phyloP scores from a whole-genome alignment of 1,140 invertebrate species.

The Calliphora vicina region DNA sequence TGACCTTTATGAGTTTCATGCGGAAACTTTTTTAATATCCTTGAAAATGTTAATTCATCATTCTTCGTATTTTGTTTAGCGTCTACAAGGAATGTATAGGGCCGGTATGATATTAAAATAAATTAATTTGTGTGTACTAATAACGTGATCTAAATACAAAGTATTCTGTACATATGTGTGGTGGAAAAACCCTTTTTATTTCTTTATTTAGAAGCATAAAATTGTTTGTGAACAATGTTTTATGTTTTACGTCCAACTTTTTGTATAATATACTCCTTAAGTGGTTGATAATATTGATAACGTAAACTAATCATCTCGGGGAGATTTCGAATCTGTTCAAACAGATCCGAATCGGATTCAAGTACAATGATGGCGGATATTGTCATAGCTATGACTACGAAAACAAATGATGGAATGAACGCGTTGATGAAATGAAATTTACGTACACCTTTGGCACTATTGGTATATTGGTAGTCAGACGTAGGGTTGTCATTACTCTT shows the following conservation, averaged over 20 bases:
- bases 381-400: constrained; percentile 72
- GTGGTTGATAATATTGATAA: constrained; percentile 82
- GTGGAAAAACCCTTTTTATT: too few relatives aligned
- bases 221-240: background rate
- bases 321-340: constrained; percentile 74
- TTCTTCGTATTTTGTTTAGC: too few relatives aligned
- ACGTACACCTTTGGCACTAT: constrained; percentile 53
- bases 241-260: constrained; percentile 37
- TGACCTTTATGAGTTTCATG: too few relatives aligned
- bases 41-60: too few relatives aligned
- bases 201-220: too few relatives aligned
- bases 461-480: constrained; percentile 40
- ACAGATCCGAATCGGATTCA: constrained; percentile 77
- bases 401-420: constrained; percentile 76
- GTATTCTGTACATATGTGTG: too few relatives aligned
- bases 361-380: constrained; percentile 71
- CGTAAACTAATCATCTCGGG: constrained; percentile 81
- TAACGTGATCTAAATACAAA: too few relatives aligned
- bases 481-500: constrained; percentile 26
- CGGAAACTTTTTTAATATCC: too few relatives aligned
- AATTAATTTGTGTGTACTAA: too few relatives aligned
- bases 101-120: too few relatives aligned
- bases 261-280: constrained; percentile 75
- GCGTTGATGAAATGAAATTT: constrained; percentile 72
- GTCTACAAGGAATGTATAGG: too few relatives aligned